Evolutionary conservation across 2,113 vertebrate species (phyloP).

Genomic region (Balaeniceps rex): DNA sequence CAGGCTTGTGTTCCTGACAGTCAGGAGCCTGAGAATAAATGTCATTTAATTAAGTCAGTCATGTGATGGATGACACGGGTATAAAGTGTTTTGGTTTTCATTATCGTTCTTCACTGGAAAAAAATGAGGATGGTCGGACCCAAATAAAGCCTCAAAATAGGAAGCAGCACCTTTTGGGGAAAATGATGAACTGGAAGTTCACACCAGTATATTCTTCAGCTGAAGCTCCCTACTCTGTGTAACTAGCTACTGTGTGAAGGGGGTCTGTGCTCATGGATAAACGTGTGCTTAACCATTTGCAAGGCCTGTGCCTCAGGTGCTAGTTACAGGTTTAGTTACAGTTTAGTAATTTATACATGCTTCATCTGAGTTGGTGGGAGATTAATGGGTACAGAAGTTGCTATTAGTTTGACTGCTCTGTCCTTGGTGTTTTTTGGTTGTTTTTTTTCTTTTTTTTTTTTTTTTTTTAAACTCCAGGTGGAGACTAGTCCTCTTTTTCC

Average conservation of each 20-base stretch:
- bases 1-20: background rate
- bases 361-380: background rate
- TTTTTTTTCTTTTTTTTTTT: background rate
- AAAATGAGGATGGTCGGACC: background rate
- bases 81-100: background rate
- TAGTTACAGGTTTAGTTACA: background rate
- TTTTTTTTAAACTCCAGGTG: background rate
- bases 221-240: background rate
- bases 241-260: background rate
- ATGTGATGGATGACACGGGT: background rate
- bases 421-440: background rate
- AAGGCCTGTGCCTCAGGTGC: background rate
- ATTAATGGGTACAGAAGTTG: background rate
- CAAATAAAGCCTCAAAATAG: background rate
- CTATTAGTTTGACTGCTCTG: background rate
- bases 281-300: rapidly evolving
- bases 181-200: background rate
- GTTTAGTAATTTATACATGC: background rate
- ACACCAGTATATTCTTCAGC: background rate
- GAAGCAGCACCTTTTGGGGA: background rate
- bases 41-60: background rate
- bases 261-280: background rate
- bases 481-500: background rate
- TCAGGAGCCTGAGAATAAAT: background rate
- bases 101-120: background rate